Percentiles rank a stretch among this genome's conserved stretches.
Conservation (phyloP, 2,888 invertebrate genomes). For the Drosophila vallismaia region DNA sequence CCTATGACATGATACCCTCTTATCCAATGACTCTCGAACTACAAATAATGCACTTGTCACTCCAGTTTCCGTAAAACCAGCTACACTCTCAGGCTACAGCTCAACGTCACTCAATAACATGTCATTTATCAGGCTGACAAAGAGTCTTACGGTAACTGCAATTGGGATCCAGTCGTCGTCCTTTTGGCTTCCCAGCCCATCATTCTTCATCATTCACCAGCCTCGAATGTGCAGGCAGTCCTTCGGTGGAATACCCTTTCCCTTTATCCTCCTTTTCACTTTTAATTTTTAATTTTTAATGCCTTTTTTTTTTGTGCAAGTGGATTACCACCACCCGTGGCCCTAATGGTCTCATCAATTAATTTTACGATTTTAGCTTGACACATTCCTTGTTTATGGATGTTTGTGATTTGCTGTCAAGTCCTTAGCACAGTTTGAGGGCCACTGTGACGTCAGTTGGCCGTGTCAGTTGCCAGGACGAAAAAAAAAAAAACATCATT, state of each 20-base stretch:
- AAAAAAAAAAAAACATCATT: constrained; percentile 34
- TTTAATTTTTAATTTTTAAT: constrained; percentile 1
- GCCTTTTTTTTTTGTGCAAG: neutral
- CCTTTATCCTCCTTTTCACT: neutral
- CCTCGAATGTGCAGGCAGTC: neutral
- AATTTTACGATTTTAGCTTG: constrained; percentile 10
- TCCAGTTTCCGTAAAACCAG: neutral
- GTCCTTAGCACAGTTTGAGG: constrained; percentile 1
- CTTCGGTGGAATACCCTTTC: neutral
- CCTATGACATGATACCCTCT: neutral
- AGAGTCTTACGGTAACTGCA: constrained; percentile 12
- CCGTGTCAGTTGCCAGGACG: neutral
- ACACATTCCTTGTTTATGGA: neutral
- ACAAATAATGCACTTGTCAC: neutral
- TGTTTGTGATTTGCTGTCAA: constrained; percentile 1
- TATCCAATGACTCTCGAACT: neutral
- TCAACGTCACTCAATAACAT: constrained; percentile 38
- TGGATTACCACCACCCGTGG: neutral
- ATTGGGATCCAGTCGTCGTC: neutral
- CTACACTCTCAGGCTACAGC: constrained; percentile 10
- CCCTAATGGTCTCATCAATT: constrained; percentile 33
- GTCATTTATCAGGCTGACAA: constrained; percentile 43
- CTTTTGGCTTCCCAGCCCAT: neutral
- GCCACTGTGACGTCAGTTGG: constrained; percentile 30
- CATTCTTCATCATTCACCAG: neutral